These are phyloP conservation scores for Peromyscus aztecus DNA, from an alignment of 2,797 vertebrate genomes.

Conservation along the genomic window DNA sequence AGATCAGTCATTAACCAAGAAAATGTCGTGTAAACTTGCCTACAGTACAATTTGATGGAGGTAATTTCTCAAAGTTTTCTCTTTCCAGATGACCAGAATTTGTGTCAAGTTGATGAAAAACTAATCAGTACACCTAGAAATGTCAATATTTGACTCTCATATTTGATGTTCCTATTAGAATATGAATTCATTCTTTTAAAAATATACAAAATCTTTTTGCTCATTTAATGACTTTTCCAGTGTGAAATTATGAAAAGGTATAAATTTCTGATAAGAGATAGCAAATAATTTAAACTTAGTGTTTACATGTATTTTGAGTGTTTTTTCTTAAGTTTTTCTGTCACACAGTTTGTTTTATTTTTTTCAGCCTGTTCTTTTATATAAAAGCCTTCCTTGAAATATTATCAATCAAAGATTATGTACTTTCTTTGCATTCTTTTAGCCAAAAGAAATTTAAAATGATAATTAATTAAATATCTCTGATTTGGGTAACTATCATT, in stretches of 20 bases:
- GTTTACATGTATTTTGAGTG: background rate
- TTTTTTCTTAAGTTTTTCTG: background rate
- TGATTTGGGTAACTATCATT: background rate
- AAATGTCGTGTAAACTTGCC: background rate
- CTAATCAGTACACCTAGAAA: background rate
- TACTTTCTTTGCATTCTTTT: background rate
- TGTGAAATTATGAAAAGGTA: background rate
- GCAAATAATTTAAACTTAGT: background rate
- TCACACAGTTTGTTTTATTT: background rate
- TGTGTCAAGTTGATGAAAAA: background rate
- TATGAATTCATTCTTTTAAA: background rate
- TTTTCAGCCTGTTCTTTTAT: background rate
- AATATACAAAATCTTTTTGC: background rate
- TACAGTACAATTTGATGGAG: background rate
- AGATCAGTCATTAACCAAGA: background rate
- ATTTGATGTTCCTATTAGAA: background rate
- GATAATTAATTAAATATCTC: background rate
- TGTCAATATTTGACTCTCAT: background rate
- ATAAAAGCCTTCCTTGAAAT: conserved; percentile 24
- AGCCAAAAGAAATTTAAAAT: background rate
- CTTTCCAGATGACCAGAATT: background rate
- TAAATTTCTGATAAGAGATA: background rate
- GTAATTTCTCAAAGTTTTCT: background rate
- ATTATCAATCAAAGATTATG: background rate
- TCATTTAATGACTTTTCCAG: background rate